Base-by-base conservation (phyloP, 2,888 invertebrate species). In the Gryllus longicercus region DNA sequence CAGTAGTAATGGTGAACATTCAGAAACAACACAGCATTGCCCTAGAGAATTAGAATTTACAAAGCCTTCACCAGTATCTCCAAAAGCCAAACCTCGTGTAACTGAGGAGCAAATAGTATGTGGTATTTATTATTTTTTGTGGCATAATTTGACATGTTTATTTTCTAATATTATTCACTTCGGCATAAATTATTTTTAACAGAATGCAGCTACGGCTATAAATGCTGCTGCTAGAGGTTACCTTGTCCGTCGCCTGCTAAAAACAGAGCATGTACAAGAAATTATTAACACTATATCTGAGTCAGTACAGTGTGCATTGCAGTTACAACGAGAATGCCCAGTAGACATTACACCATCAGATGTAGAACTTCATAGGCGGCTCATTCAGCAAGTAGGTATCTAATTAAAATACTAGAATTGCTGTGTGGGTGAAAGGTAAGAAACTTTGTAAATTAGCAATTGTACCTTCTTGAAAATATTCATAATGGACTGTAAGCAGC, bases 161-260 rank as follows among this genome's bases (percentile, higher is more conserved):
- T 38, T 38, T 38, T 8, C 38, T 38, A 38, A 38, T 38, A 38
- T 38, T 38, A 38, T 38, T 38, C 8, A 38, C 38, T 38, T 38
- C 8, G 0, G 38, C 38, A 38, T 38, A 38, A 38, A 38, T 38
- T 38, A 38, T 38, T 38, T 38, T 38, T 63, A 18, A 63, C 63
- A 63, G 63, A 63, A 63, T 18, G 63, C 63, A 63, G 63, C 63
- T 18, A 63, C 63, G 4, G 5, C 16, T 18, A 63, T 63, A 63
- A 63, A 63, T 63, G 63, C 63, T 5, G 14, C 8, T 5, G 63
- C 63, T 63, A 63, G 63, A 63, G 63, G 63, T 18, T 63, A 63
- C n/a, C 63, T 63, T 63, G 63, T 63, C 63, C 63, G 63, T 63
- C 63, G 63, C n/a, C 63, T 63, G 14, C n/a, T 63, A n/a, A 63